Base-by-base conservation (phyloP, 2,888 invertebrate species). In the Apodemia mormo region DNA sequence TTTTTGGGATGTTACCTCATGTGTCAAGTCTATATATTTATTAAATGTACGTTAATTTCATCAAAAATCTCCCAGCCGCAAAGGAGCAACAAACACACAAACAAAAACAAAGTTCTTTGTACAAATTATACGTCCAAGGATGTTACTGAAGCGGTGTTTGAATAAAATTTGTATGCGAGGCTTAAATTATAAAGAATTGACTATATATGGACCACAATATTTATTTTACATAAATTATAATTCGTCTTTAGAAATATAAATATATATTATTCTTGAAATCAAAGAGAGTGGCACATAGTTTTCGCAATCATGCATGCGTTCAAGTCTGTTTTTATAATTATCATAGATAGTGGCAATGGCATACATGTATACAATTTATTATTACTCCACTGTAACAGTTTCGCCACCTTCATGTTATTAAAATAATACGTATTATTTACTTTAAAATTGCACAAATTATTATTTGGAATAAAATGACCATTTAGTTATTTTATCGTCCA, bases 301-400 rank as follows among this genome's bases (percentile, higher is more conserved):
- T 64, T 64, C 33, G n/a, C 33, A 64, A 64, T 33, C 14, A 33
- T 14, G 33, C 8, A 37, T 37, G 6, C 37, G 64, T 64, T 64
- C 33, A 33, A 64, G 33, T 37, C 14, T 61, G 29, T 64, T 64
- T 33, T 30, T 33, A 61, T 37, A 33, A 64, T 64, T 58, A 58
- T 58, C 64, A 37, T 8, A 33, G 8, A 64, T 37, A 37, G n/a
- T 64, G 64, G 64, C 61, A 64, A 64, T 64, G 14, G 61, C 37
- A 37, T 37, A 30, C 58, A 58, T 30, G 22, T 33, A 33, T 61
- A 33, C 30, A n/a, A 64, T 37, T 30, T 37, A 64, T 37, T 64
- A 37, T 64, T 64, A 64, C 61, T 64, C 8, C 29, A 58, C 58
- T 56, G 9, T 10, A 56, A 22, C 29, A 56, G 8, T 56, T 56